phyloP scores from a whole-genome alignment of 2,888 invertebrate species.

The Noctua janthe region DNA sequence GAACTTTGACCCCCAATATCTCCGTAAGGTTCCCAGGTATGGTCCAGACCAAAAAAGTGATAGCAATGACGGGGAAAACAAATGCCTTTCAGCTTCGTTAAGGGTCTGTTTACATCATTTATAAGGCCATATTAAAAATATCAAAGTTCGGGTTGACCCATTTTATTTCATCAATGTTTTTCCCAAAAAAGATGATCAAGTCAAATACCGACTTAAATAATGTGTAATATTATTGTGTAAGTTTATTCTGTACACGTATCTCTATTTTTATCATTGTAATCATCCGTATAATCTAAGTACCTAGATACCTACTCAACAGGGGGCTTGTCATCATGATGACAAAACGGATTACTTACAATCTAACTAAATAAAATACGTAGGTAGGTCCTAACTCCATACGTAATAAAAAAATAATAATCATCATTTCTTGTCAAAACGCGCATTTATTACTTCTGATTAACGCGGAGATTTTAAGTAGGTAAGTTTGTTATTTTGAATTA shows the following conservation, averaged over 20 bases:
- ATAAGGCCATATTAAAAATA: no score
- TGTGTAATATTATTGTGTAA: not conserved
- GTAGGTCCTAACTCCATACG: not conserved
- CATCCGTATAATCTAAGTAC: constrained; percentile 13
- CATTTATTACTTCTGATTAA: not conserved
- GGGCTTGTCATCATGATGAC: constrained; percentile 29
- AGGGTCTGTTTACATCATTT: no score
- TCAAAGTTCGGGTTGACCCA: not conserved
- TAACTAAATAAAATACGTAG: not conserved
- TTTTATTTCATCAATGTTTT: constrained; percentile 16
- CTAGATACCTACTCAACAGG: not conserved
- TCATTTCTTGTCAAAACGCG: not conserved
- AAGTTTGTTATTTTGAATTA: not conserved
- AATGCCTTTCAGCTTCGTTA: no score
- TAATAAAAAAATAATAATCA: not conserved
- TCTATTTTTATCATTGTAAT: constrained; percentile 13
- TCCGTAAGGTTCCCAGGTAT: no score
- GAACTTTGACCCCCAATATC: no score
- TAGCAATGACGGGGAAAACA: no score
- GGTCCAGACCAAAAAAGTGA: no score
- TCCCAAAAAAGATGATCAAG: not conserved
- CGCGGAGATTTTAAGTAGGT: not conserved
- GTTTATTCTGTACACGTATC: not conserved
- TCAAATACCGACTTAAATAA: not conserved
- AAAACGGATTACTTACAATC: not conserved